Percentiles rank a stretch among this genome's conserved stretches.
Conservation (phyloP, 2,888 invertebrate genomes). For the Lapara coniferarum region DNA sequence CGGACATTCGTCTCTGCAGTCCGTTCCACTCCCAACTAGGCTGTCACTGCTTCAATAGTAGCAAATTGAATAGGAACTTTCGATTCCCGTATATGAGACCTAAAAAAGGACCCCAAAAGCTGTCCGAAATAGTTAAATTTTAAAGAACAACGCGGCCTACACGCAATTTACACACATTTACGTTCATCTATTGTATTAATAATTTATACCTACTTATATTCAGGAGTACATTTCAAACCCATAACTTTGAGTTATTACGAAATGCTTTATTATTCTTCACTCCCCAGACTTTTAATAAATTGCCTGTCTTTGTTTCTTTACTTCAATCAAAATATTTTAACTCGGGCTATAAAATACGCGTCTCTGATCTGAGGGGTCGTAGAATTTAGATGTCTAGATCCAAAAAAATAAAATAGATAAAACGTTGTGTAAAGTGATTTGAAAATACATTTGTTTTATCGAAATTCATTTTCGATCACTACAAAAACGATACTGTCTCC, state of each 20-base stretch:
- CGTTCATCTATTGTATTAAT: not conserved
- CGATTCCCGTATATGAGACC: too few species aligned
- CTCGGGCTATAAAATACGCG: constrained; percentile 42
- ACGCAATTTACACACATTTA: not conserved
- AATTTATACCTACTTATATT: not conserved
- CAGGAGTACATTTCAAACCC: constrained; percentile 21
- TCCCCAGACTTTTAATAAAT: constrained; percentile 55
- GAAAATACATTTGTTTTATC: too few species aligned
- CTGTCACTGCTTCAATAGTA: too few species aligned
- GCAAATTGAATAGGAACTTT: too few species aligned
- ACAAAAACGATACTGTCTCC: not conserved
- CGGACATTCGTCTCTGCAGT: too few species aligned
- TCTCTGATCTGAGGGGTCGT: not conserved
- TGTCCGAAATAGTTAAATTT: not conserved
- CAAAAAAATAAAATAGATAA: too few species aligned
- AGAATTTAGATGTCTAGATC: too few species aligned
- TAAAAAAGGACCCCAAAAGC: too few species aligned
- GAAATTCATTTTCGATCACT: too few species aligned
- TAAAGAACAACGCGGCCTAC: not conserved
- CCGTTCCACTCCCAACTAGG: too few species aligned
- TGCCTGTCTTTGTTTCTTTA: constrained; percentile 62
- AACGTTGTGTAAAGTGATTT: too few species aligned
- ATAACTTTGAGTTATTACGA: constrained; percentile 51
- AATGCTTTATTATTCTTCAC: constrained; percentile 52
- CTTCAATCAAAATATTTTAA: constrained; percentile 56